Evolutionary conservation across 2,113 vertebrate species (phyloP).

Genomic region (Salvelinus sp.): DNA sequence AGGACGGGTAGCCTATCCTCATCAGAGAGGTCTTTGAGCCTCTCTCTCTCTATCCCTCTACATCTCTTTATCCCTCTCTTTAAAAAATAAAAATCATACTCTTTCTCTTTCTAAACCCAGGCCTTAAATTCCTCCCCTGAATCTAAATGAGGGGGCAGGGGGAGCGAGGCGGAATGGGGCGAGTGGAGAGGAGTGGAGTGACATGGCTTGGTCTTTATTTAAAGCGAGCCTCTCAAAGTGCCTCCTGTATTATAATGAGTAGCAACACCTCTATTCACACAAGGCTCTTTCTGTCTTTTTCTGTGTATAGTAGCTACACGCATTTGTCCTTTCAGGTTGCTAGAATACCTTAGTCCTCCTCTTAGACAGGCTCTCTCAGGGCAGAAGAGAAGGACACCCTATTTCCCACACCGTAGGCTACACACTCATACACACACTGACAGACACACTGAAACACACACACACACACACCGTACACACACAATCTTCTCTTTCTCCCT

Average conservation of each 20-base stretch:
- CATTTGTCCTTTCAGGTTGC: constrained; percentile 24
- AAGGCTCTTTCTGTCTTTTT: constrained; percentile 51
- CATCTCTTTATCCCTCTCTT: constrained; percentile 21
- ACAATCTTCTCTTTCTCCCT: constrained; percentile 33
- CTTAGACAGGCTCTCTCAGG: not conserved
- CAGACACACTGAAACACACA: constrained; percentile 37
- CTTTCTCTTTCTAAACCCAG: constrained; percentile 27
- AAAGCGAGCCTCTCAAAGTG: constrained; percentile 48
- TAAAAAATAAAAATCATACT: no score
- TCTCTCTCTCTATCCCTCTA: not conserved
- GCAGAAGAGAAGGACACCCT: not conserved
- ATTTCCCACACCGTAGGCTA: constrained; percentile 58
- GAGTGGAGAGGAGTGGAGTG: constrained; percentile 11
- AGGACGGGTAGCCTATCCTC: no score
- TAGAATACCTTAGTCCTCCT: constrained; percentile 43
- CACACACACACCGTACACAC: constrained; percentile 44
- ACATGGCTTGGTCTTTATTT: constrained; percentile 48
- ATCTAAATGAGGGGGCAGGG: not conserved
- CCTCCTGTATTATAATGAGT: constrained; percentile 65
- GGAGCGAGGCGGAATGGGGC: constrained; percentile 5
- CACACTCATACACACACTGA: constrained; percentile 27
- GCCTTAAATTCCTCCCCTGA: constrained; percentile 36
- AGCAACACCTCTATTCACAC: constrained; percentile 61
- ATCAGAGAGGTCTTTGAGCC: not conserved
- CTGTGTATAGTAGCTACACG: constrained; percentile 4